phyloP scores from a whole-genome alignment of 2,797 vertebrate genomes.

The Gallinago nigripennis region DNA sequence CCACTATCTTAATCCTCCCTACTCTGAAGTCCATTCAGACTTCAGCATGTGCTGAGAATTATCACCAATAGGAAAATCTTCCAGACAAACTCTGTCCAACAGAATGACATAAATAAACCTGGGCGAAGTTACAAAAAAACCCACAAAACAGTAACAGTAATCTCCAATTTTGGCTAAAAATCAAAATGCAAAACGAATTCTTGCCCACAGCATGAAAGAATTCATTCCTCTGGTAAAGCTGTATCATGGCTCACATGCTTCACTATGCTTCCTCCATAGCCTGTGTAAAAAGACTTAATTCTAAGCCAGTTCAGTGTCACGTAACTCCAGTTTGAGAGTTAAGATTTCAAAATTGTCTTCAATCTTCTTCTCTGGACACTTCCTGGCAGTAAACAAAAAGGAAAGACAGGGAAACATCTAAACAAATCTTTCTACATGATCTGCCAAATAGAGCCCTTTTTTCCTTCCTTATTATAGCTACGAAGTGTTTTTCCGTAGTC shows the following conservation, averaged over 20 bases:
- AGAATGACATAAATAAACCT: not conserved
- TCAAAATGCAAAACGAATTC: not conserved
- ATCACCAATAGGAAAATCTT: not conserved
- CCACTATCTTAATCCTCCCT: not conserved
- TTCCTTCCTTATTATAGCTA: not conserved
- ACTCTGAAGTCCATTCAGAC: not conserved
- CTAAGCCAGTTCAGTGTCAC: not conserved
- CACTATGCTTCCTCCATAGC: not conserved
- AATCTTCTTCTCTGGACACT: not conserved
- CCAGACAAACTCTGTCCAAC: not conserved
- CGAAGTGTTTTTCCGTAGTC: not conserved
- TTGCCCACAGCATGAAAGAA: not conserved
- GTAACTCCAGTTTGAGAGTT: not conserved
- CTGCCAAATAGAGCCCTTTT: not conserved
- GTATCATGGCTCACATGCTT: not conserved
- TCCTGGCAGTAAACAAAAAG: not conserved
- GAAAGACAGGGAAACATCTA: not conserved
- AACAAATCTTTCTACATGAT: not conserved
- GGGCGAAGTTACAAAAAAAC: not conserved
- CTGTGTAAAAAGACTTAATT: not conserved
- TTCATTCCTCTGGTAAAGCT: not conserved
- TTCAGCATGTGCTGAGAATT: not conserved
- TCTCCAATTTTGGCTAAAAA: not conserved
- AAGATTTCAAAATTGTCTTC: not conserved
- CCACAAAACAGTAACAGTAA: accelerated